phyloP scores from a whole-genome alignment of 1,140 invertebrate genomes.

The Diorhabda sublineata region DNA sequence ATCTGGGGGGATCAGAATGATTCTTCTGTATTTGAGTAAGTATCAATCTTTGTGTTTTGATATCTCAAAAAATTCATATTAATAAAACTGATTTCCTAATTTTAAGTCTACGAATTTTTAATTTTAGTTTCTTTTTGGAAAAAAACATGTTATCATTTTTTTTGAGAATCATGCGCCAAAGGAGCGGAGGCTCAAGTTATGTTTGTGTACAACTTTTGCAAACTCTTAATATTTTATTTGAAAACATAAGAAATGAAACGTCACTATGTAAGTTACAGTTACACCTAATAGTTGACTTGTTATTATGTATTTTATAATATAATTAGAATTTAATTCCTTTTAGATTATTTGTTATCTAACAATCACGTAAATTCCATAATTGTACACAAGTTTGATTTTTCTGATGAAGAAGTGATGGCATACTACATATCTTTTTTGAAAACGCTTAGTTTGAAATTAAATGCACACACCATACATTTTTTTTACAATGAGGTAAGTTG shows the following conservation, averaged over 20 bases:
- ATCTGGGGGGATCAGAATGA: slow-evolving; percentile 99
- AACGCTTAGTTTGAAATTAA: slow-evolving; percentile 96
- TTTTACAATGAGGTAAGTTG: slow-evolving; percentile 96
- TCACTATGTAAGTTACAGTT: slow-evolving; percentile 80
- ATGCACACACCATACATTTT: slow-evolving; percentile 98
- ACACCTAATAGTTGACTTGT: not conserved
- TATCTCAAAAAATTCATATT: no score
- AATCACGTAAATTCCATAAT: slow-evolving; percentile 99
- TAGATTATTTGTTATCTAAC: slow-evolving; percentile 98
- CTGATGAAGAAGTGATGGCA: slow-evolving; percentile 99
- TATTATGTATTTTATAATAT: slow-evolving; percentile 4
- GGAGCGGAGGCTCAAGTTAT: slow-evolving; percentile 85
- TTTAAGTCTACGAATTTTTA: no score
- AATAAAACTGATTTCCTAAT: no score
- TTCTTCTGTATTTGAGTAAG: slow-evolving; percentile 98
- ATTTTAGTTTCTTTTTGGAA: slow-evolving; percentile 93
- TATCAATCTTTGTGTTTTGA: not conserved
- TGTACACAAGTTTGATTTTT: slow-evolving; percentile 99
- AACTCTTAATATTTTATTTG: slow-evolving; percentile 98
- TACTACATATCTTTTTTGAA: slow-evolving; percentile 99
- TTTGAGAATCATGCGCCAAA: slow-evolving; percentile 94
- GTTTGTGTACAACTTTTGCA: slow-evolving; percentile 97
- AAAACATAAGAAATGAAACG: slow-evolving; percentile 98
- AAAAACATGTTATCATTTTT: slow-evolving; percentile 99
- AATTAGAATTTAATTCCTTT: slow-evolving; percentile 46